Percentiles rank a stretch among this genome's conserved stretches.
phyloP scores from a whole-genome alignment of 2,888 invertebrate genomes.

The Idaea biselata region DNA sequence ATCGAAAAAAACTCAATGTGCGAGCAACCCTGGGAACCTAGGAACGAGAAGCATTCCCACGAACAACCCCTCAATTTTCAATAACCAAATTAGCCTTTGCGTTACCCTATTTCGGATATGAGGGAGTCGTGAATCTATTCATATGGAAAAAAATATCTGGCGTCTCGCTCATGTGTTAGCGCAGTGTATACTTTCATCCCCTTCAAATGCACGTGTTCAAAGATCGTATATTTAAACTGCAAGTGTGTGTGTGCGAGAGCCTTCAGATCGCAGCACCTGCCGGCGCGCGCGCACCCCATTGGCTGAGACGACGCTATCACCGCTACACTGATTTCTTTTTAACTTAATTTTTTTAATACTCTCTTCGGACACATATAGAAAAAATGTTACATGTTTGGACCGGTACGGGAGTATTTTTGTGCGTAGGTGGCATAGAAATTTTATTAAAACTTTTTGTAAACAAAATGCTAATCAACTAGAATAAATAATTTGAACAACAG shows the following conservation, averaged over 20 bases:
- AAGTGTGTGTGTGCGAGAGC: slow-evolving; percentile 65
- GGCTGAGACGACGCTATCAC: slow-evolving; percentile 70
- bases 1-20: slow-evolving; percentile 78
- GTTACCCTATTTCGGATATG: slow-evolving; percentile 81
- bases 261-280: slow-evolving; percentile 71
- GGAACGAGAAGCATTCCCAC: slow-evolving; percentile 84
- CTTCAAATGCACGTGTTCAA: slow-evolving; percentile 80
- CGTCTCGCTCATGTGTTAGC: slow-evolving; percentile 51
- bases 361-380: slow-evolving; percentile 73
- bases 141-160: slow-evolving; percentile 67
- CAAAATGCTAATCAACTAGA: slow-evolving; percentile 65
- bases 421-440: slow-evolving; percentile 76
- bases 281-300: slow-evolving; percentile 73
- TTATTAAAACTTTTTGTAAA: slow-evolving; percentile 67
- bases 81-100: slow-evolving; percentile 82
- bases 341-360: slow-evolving; percentile 72
- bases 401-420: slow-evolving; percentile 72
- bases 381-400: slow-evolving; percentile 77
- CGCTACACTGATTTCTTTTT: slow-evolving; percentile 80
- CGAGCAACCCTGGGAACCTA: slow-evolving; percentile 84
- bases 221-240: slow-evolving; percentile 68
- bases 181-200: slow-evolving; percentile 63
- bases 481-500: slow-evolving; percentile 46
- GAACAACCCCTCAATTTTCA: slow-evolving; percentile 82
- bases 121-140: slow-evolving; percentile 80